These are phyloP conservation scores for Synanceia verrucosa DNA, from an alignment of 2,797 vertebrate genomes.

Conservation along the genomic window DNA sequence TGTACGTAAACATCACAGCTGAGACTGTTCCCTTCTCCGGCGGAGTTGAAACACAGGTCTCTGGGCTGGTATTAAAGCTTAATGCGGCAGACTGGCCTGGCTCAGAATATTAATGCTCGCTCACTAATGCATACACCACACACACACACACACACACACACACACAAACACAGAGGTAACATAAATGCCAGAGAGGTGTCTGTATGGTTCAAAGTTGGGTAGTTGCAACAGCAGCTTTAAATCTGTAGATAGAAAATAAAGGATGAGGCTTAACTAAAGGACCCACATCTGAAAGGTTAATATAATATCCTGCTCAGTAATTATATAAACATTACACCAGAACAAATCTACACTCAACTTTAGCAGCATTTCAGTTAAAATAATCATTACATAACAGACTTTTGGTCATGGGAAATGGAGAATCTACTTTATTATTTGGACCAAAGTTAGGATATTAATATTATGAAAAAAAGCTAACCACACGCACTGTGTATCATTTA, in stretches of 20 bases:
- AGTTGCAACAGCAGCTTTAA: neutral
- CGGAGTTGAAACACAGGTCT: conserved; percentile 66
- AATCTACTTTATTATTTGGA: too few species aligned
- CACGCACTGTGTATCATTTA: too few species aligned
- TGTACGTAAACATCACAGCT: conserved; percentile 53
- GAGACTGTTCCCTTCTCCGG: conserved; percentile 36
- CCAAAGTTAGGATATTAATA: too few species aligned
- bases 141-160: neutral
- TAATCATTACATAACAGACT: too few species aligned
- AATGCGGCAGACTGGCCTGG: conserved; percentile 51
- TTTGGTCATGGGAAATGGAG: too few species aligned
- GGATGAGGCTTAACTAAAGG: neutral
- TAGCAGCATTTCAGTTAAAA: too few species aligned
- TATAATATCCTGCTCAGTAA: too few species aligned
- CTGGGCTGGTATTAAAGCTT: conserved; percentile 66
- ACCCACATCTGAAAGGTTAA: neutral
- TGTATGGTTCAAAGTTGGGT: neutral
- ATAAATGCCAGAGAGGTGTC: neutral
- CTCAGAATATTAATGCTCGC: conserved; percentile 58
- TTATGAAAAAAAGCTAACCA: too few species aligned
- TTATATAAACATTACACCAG: too few species aligned
- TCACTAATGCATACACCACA: neutral
- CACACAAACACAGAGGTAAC: neutral
- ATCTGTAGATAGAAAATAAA: neutral
- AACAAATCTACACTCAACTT: too few species aligned